phyloP scores from a whole-genome alignment of 2,113 vertebrate genomes.

The Scomber colias region DNA sequence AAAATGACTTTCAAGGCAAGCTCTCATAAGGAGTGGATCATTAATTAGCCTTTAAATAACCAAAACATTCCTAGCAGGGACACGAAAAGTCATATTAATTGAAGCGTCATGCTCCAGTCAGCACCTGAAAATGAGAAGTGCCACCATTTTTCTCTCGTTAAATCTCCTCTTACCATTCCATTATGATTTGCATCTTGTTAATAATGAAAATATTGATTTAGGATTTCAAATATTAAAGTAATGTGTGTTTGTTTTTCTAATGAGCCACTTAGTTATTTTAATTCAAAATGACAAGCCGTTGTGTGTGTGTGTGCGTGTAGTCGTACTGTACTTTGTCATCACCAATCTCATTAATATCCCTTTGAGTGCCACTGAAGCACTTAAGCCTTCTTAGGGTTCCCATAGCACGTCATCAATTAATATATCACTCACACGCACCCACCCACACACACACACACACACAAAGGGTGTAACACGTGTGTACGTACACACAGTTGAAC shows the following conservation, averaged over 20 bases:
- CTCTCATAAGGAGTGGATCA: too few relatives aligned
- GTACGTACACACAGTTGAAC: not conserved
- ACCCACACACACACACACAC: not conserved
- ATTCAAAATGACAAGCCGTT: conserved; percentile 11
- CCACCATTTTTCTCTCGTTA: conserved; percentile 3
- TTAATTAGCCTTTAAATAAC: not conserved
- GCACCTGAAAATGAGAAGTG: not conserved
- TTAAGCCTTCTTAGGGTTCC: conserved; percentile 18
- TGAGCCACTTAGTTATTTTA: not conserved
- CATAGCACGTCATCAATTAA: conserved; percentile 36
- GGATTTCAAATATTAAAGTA: not conserved
- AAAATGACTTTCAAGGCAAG: too few relatives aligned
- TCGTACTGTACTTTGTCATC: conserved; percentile 1
- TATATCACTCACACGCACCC: conserved; percentile 13
- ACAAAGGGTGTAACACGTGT: not conserved
- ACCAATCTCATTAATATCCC: conserved; percentile 32
- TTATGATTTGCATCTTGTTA: too few relatives aligned
- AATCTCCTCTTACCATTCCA: not conserved
- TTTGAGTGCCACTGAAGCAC: conserved; percentile 17
- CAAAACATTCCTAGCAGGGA: not conserved
- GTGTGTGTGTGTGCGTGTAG: not conserved
- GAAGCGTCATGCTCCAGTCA: not conserved
- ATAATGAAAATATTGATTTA: not conserved
- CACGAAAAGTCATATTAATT: not conserved
- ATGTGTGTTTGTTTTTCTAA: not conserved